Evolutionary conservation across 2,888 invertebrate genomes (phyloP), one percentile per base, ranked within the genome.

Genomic region (Calliopum simillimum): DNA sequence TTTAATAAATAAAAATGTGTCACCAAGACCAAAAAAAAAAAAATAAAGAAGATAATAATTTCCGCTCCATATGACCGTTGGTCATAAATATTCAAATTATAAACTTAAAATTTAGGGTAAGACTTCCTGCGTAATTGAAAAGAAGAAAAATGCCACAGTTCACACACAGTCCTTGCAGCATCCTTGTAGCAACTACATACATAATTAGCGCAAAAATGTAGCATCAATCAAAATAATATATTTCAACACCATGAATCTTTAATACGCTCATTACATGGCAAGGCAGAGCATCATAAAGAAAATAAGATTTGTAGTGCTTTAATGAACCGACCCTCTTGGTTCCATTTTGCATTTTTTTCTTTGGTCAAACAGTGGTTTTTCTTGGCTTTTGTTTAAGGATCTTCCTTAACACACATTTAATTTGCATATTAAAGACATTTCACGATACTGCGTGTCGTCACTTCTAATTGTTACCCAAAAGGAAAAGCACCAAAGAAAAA

Each of bases 71-170:
- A 80, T 82, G 83, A 82, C 82, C 83, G 82, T 79, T 83, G 83
- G 83, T 81, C 82, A 83, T 83, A 83, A 83, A 83, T 83, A 83
- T 83, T 83, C 79, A 82, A 82, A 82, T 78, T 77, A 58, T 56
- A 61, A 69, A 53, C 59, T 68, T 41, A 68, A n/a, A 63, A 67
- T 16, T 25, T 67, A 67, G 55, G 68, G 19, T 49, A 56, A 25
- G 13, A 66, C 61, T 61, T 61, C 61, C 61, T 44, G 59, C 21
- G 43, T 41, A 14, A 33, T 33, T 33, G 33, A 33, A 6, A 43
- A 33, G 6, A 33, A 56, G 23, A 59, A 59, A 58, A 33, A 21
- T 8, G 8, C 41, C 12, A 44, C 41, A 41, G 23, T n/a, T n/a
- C n/a, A n/a, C n/a, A 11, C 11, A 46, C 23, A 66, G 64, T 53